Percentiles rank a stretch among this genome's conserved stretches.
These are phyloP conservation scores for Macrobrachium rosenbergii DNA, from an alignment of 1,140 invertebrate species.

Conservation along the genomic window DNA sequence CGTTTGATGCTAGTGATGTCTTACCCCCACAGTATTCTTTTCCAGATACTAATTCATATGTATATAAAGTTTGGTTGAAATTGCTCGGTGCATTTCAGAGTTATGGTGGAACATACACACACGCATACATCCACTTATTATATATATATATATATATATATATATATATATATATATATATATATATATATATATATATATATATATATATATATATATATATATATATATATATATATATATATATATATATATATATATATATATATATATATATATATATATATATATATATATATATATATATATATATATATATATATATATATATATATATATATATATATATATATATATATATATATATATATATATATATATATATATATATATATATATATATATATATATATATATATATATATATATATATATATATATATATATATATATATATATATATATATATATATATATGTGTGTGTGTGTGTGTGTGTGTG, in stretches of 20 bases:
- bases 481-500: too few species aligned
- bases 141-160: background rate
- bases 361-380: constrained; percentile 5
- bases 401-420: background rate
- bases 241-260: constrained; percentile 11
- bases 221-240: background rate
- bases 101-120: too few species aligned
- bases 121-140: too few species aligned
- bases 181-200: constrained; percentile 5
- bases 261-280: constrained; percentile 11
- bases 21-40: too few species aligned
- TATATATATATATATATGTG: background rate
- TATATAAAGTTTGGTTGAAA: too few species aligned
- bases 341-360: constrained; percentile 14
- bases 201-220: constrained; percentile 11
- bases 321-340: background rate
- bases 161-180: constrained; percentile 14
- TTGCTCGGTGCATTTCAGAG: too few species aligned
- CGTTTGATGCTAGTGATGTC: too few species aligned
- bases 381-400: background rate
- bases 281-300: background rate
- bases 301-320: too few species aligned
- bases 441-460: constrained; percentile 11
- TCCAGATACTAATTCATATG: too few species aligned
- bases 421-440: constrained; percentile 11